A percentile compares a stretch with the other conserved stretches of the same genome.
phyloP scores from a whole-genome alignment of 2,797 vertebrate genomes.

The Tenualosa thibaudeaui region DNA sequence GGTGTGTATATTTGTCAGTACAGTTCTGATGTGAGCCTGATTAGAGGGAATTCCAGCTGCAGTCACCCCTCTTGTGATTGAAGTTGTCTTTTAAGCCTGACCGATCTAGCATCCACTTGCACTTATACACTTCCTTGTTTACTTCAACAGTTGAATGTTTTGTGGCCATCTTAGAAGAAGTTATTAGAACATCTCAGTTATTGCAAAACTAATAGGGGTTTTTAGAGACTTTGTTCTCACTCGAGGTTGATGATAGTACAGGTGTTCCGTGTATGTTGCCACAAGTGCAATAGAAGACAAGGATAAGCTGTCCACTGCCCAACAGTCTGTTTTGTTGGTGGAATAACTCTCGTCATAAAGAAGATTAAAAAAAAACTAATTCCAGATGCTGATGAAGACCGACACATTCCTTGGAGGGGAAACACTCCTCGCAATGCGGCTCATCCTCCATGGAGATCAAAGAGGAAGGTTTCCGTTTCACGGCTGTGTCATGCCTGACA shows the following conservation, averaged over 20 bases:
- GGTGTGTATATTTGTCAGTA: neutral
- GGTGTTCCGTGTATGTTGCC: slow-evolving; percentile 21
- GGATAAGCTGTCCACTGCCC: slow-evolving; percentile 12
- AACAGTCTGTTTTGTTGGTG: slow-evolving; percentile 33
- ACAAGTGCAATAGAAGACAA: neutral
- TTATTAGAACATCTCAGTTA: neutral
- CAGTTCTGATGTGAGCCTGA: neutral
- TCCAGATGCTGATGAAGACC: slow-evolving; percentile 28
- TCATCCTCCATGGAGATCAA: slow-evolving; percentile 23
- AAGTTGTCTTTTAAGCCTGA: neutral
- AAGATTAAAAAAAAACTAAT: slow-evolving; percentile 25
- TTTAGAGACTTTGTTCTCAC: neutral
- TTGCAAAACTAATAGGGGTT: neutral
- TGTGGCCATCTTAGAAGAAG: neutral
- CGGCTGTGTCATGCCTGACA: slow-evolving; percentile 28
- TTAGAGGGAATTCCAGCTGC: neutral
- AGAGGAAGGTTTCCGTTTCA: slow-evolving; percentile 23
- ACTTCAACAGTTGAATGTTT: neutral
- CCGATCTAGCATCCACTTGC: neutral
- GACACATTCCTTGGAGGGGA: slow-evolving; percentile 26
- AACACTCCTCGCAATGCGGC: slow-evolving; percentile 21
- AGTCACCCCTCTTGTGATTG: neutral
- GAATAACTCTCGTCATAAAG: slow-evolving; percentile 14
- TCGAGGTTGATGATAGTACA: neutral
- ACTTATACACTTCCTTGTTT: neutral